Percentiles rank a stretch among this genome's conserved stretches.
phyloP scores from a whole-genome alignment of 2,113 vertebrate genomes.

The Microcebus murinus region DNA sequence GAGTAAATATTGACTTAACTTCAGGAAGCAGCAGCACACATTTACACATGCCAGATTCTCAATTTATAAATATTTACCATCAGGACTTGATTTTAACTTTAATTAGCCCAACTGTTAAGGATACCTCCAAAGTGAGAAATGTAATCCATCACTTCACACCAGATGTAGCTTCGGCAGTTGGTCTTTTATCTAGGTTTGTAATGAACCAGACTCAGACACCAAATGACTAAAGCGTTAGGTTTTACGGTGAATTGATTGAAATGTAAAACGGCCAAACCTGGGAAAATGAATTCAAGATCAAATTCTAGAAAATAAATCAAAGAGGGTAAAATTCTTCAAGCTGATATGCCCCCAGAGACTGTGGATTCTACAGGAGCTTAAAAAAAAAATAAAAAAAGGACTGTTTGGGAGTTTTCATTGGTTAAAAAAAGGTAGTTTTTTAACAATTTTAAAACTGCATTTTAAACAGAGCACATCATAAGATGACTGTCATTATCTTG shows the following conservation, averaged over 20 bases:
- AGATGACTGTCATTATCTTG: not conserved
- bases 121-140: slow-evolving; percentile 87
- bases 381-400: not conserved
- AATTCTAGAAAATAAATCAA: slow-evolving; percentile 1
- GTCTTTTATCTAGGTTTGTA: slow-evolving; percentile 80
- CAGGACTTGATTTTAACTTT: slow-evolving; percentile 86
- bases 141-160: slow-evolving; percentile 80
- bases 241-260: slow-evolving; percentile 46
- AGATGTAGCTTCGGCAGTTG: slow-evolving; percentile 83
- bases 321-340: not conserved
- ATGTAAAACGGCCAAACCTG: not conserved
- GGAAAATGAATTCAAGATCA: slow-evolving; percentile 21
- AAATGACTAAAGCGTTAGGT: slow-evolving; percentile 42
- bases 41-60: slow-evolving; percentile 82
- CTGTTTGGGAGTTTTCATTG: not conserved
- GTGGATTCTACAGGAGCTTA: not conserved
- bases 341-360: not conserved
- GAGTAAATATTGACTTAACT: slow-evolving; percentile 63
- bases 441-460: not conserved
- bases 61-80: slow-evolving; percentile 89
- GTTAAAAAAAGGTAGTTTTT: not conserved
- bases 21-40: slow-evolving; percentile 59
- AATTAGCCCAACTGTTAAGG: slow-evolving; percentile 89
- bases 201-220: slow-evolving; percentile 64
- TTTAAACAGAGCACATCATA: not conserved